Evolutionary conservation across 2,797 vertebrate species (phyloP).

Genomic region (Rhinoraja longicauda): DNA sequence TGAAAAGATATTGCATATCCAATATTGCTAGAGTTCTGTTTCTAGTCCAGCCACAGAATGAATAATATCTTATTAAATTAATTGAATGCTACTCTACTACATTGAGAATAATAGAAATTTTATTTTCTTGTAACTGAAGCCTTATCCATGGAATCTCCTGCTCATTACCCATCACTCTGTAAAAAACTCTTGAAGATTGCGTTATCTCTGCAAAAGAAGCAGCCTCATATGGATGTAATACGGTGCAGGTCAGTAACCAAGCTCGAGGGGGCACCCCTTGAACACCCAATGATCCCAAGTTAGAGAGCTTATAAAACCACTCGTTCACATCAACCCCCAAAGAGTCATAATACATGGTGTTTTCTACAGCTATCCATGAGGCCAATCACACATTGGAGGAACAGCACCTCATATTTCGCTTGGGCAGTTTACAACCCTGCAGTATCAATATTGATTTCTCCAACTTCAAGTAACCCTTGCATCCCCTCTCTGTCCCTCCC

Average conservation of each 20-base stretch:
- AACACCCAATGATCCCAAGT: too few species aligned
- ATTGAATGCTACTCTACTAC: neutral
- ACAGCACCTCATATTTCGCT: too few species aligned
- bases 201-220: constrained; percentile 68
- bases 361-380: too few species aligned
- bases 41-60: neutral
- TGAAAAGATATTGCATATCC: neutral
- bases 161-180: constrained; percentile 71
- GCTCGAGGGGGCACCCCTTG: neutral
- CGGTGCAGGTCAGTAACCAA: constrained; percentile 68
- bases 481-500: too few species aligned
- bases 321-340: too few species aligned
- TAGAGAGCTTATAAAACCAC: too few species aligned
- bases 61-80: neutral
- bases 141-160: constrained; percentile 80
- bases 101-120: constrained; percentile 27
- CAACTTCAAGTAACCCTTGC: too few species aligned
- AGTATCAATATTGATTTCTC: too few species aligned
- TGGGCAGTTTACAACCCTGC: too few species aligned
- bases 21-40: neutral
- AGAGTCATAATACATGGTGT: too few species aligned
- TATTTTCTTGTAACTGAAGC: constrained; percentile 53
- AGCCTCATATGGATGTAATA: constrained; percentile 58
- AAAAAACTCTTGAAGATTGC: constrained; percentile 75
- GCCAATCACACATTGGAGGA: too few species aligned